phyloP scores from a whole-genome alignment of 2,888 invertebrate genomes.

The Panopea generosa region DNA sequence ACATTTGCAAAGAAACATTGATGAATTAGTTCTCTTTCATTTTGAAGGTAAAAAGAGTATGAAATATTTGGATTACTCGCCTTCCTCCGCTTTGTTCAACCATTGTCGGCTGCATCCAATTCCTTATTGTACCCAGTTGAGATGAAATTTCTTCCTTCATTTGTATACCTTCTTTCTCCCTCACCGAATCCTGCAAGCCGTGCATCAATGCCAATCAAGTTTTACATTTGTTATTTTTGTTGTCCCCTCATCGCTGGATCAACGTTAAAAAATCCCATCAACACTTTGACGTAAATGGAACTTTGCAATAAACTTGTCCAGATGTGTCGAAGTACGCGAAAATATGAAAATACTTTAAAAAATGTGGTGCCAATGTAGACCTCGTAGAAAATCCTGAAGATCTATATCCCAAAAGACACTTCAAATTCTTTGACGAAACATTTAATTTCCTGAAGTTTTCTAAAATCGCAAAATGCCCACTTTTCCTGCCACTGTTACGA shows the following conservation, averaged over 20 bases:
- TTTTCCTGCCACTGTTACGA: slow-evolving; percentile 39
- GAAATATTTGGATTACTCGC: slow-evolving; percentile 51
- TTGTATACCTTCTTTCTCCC: slow-evolving; percentile 5
- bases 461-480: slow-evolving; percentile 38
- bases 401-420: slow-evolving; percentile 54
- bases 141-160: slow-evolving; percentile 82
- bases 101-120: slow-evolving; percentile 85
- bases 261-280: background rate
- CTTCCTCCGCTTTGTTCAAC: slow-evolving; percentile 78
- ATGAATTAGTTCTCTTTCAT: slow-evolving; percentile 3
- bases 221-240: slow-evolving; percentile 14
- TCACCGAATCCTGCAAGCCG: background rate
- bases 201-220: background rate
- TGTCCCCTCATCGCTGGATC: background rate
- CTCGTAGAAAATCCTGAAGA: slow-evolving; percentile 6
- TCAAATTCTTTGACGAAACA: slow-evolving; percentile 66
- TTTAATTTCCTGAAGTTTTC: slow-evolving; percentile 58
- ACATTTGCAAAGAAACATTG: too few species aligned
- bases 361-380: slow-evolving; percentile 30
- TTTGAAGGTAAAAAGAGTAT: slow-evolving; percentile 15
- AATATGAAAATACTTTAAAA: slow-evolving; percentile 42
- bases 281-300: slow-evolving; percentile 47
- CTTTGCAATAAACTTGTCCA: slow-evolving; percentile 56
- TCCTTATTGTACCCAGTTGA: slow-evolving; percentile 78
- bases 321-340: slow-evolving; percentile 29